A percentile compares a stretch with the other conserved stretches of the same genome.
phyloP scores from a whole-genome alignment of 2,797 vertebrate species.

The Vireo griseus region DNA sequence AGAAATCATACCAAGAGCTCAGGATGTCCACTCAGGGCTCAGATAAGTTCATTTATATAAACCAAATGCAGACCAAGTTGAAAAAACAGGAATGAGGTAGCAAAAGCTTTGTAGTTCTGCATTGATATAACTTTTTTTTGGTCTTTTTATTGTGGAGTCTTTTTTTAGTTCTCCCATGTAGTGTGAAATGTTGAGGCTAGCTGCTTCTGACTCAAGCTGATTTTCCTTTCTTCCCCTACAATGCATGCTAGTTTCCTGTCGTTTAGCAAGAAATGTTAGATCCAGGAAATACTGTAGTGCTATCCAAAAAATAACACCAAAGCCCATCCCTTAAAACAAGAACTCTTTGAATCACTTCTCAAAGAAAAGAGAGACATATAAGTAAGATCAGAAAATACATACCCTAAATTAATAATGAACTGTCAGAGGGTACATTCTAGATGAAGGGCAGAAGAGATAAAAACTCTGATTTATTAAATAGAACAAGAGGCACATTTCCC shows the following conservation, averaged over 20 bases:
- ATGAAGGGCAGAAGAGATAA: neutral
- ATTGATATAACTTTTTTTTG: fast-evolving
- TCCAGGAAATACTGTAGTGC: neutral
- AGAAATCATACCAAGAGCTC: neutral
- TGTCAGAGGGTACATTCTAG: neutral
- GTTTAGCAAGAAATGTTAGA: neutral
- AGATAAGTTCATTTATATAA: neutral
- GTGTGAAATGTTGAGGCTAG: neutral
- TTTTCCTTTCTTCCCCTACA: neutral
- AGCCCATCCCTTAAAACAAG: neutral
- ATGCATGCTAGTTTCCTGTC: neutral
- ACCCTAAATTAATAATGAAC: neutral
- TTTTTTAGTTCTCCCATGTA: neutral
- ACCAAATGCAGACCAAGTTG: neutral
- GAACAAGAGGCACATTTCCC: neutral
- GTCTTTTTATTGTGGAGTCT: neutral
- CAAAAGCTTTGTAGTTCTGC: neutral
- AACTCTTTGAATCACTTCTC: neutral
- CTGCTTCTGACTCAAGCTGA: neutral
- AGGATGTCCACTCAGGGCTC: neutral
- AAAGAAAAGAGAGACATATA: neutral
- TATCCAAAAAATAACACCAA: neutral
- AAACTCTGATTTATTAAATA: neutral
- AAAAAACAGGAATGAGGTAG: neutral
- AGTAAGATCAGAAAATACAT: neutral